phyloP scores from a whole-genome alignment of 1,140 invertebrate genomes.

The Drosophila melanogaster region Release_6_plus_ISO1_MT NT_033777.3:8787001-8787500 shows the following conservation, averaged over 20 bases:
- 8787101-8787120: background rate
- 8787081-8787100: constrained; percentile 33
- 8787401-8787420: constrained; percentile 16
- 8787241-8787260: constrained; percentile 64
- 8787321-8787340: constrained; percentile 42
- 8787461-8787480: constrained; percentile 41
- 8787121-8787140: background rate
- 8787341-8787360: constrained; percentile 6
- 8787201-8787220: constrained; percentile 77
- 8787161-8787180: constrained; percentile 40
- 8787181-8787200: constrained; percentile 43
- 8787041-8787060: constrained; percentile 22
- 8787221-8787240: constrained; percentile 59
- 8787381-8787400: constrained; percentile 16
- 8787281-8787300: constrained; percentile 50
- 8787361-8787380: constrained; percentile 14
- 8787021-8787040: constrained; percentile 38
- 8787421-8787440: constrained; percentile 10
- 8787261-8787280: constrained; percentile 53
- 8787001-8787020: constrained; percentile 27
- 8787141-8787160: constrained; percentile 2
- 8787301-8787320: constrained; percentile 26
- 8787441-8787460: constrained; percentile 15
- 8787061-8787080: constrained; percentile 51
- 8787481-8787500: constrained; percentile 29